These are phyloP conservation scores for Hippoglossus hippoglossus DNA, from an alignment of 2,797 vertebrate genomes.

Conservation along the genomic window DNA sequence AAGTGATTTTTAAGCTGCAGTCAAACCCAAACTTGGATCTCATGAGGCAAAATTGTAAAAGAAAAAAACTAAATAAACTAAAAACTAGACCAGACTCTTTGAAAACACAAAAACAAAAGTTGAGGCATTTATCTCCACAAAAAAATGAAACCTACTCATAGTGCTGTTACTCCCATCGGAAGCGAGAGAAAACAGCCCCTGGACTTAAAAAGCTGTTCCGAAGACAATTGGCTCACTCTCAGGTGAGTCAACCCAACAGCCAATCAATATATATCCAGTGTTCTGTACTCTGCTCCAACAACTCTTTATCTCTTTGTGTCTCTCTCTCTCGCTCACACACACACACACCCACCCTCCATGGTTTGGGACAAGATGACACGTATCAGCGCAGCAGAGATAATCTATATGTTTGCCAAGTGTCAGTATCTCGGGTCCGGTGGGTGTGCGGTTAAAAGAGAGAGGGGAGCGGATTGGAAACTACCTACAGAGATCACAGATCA, in stretches of 20 bases:
- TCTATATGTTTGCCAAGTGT: conserved; percentile 56
- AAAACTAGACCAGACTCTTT: conserved; percentile 36
- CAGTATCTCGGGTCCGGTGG: conserved; percentile 50
- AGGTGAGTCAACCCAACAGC: conserved; percentile 68
- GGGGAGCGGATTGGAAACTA: conserved; percentile 28
- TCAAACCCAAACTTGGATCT: conserved; percentile 18
- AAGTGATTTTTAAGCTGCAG: conserved; percentile 16
- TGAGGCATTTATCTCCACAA: conserved; percentile 47
- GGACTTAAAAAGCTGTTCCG: conserved; percentile 53
- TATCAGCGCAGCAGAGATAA: conserved; percentile 59
- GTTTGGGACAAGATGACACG: conserved; percentile 49
- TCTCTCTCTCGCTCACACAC: conserved; percentile 14
- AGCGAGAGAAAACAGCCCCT: conserved; percentile 47
- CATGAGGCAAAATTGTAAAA: not conserved
- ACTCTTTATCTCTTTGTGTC: conserved; percentile 47
- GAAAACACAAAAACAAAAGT: conserved; percentile 51
- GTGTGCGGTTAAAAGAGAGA: conserved; percentile 54
- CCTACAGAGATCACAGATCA: conserved; percentile 53
- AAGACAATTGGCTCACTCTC: conserved; percentile 60
- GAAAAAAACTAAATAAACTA: conserved; percentile 14
- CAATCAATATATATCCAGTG: conserved; percentile 69
- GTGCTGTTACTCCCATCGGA: conserved; percentile 43
- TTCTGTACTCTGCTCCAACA: conserved; percentile 55
- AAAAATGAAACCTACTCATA: conserved; percentile 47
- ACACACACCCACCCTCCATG: conserved; percentile 12